Conservation (phyloP, 2,888 invertebrate species). For the Hipparchia sbordonii region DNA sequence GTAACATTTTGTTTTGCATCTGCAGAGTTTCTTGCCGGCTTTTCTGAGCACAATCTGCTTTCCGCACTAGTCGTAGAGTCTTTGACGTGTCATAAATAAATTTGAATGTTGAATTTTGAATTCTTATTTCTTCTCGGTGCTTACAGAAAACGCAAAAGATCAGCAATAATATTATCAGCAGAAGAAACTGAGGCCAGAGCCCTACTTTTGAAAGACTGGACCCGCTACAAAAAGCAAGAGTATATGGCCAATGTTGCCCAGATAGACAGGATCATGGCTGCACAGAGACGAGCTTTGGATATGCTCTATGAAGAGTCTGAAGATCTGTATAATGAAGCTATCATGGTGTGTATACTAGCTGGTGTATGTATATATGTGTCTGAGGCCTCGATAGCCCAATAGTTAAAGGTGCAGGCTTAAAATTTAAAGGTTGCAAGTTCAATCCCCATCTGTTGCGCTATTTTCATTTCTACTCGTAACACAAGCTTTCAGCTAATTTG, state of each 20-base stretch:
- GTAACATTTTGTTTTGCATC: neutral
- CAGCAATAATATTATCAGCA: constrained; percentile 68
- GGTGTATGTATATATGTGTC: no score
- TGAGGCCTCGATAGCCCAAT: no score
- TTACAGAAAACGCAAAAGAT: constrained; percentile 74
- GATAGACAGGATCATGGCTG: constrained; percentile 85
- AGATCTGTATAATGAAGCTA: constrained; percentile 93
- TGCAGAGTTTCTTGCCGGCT: neutral
- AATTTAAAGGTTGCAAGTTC: no score
- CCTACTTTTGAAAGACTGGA: constrained; percentile 89
- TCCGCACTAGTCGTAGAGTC: no score
- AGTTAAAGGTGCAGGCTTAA: no score
- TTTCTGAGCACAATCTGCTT: no score
- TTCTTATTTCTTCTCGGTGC: neutral
- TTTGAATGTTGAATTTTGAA: no score
- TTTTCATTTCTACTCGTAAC: no score
- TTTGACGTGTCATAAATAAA: no score
- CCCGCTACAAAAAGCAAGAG: constrained; percentile 85
- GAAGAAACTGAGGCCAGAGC: constrained; percentile 86
- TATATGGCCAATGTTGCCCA: constrained; percentile 85
- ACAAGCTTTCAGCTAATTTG: no score
- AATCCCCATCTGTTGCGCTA: no score
- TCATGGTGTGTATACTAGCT: constrained; percentile 82
- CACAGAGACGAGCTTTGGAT: constrained; percentile 90
- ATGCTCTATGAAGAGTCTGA: constrained; percentile 91